phyloP scores from a whole-genome alignment of 2,888 invertebrate genomes.

The Deilephila porcellus region DNA sequence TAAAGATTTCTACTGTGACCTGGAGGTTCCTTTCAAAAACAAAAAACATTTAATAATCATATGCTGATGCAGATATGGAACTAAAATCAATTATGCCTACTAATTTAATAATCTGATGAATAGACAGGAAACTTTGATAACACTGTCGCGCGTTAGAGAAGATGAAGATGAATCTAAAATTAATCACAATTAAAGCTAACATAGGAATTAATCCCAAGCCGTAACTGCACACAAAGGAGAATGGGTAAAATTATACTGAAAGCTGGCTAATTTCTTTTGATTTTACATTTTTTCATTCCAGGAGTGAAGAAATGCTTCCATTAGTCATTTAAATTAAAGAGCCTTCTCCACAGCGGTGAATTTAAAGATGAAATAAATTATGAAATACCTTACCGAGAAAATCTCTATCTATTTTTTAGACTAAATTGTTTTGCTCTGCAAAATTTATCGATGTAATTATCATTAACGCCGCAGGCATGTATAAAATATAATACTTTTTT shows the following conservation, averaged over 20 bases:
- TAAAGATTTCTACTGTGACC: too few species aligned
- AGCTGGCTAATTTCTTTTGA: conserved; percentile 38
- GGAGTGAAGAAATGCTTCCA: conserved; percentile 42
- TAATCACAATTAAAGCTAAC: conserved; percentile 4
- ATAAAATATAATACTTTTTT: neutral
- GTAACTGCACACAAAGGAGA: conserved; percentile 19
- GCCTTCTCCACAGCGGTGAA: conserved; percentile 51
- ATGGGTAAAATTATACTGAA: conserved; percentile 20
- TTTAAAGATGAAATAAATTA: conserved; percentile 69
- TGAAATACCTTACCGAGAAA: conserved; percentile 61
- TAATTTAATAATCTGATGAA: too few species aligned
- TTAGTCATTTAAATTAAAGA: conserved; percentile 53
- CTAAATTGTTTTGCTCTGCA: conserved; percentile 67
- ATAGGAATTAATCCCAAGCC: conserved; percentile 8
- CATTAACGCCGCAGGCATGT: neutral
- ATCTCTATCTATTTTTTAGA: conserved; percentile 69
- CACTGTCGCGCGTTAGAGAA: too few species aligned
- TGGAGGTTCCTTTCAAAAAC: too few species aligned
- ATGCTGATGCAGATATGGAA: too few species aligned
- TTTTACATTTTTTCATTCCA: conserved; percentile 35
- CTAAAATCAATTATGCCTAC: too few species aligned
- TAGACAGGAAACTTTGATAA: too few species aligned
- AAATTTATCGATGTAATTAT: conserved; percentile 63
- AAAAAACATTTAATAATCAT: too few species aligned
- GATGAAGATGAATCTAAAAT: neutral